phyloP scores from a whole-genome alignment of 2,113 vertebrate genomes.

The Mus musculus region GRCm39 chr17:83070001-83070500 shows the following conservation, averaged over 20 bases:
- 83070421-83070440: background rate
- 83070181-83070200: background rate
- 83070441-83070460: background rate
- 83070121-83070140: background rate
- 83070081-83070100: background rate
- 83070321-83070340: background rate
- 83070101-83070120: slow-evolving; percentile 27
- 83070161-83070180: background rate
- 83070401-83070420: background rate
- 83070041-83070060: too few relatives aligned
- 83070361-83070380: background rate
- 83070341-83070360: background rate
- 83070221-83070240: background rate
- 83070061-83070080: background rate
- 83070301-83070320: background rate
- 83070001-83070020: too few relatives aligned
- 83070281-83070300: background rate
- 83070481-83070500: background rate
- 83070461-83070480: background rate
- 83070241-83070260: background rate
- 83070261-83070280: background rate
- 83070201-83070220: background rate
- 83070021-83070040: too few relatives aligned
- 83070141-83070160: slow-evolving; percentile 21
- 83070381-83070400: background rate